A percentile compares a stretch with the other conserved stretches of the same genome.
Conservation (phyloP, 1,140 invertebrate species). For the Pogonus chalceus region DNA sequence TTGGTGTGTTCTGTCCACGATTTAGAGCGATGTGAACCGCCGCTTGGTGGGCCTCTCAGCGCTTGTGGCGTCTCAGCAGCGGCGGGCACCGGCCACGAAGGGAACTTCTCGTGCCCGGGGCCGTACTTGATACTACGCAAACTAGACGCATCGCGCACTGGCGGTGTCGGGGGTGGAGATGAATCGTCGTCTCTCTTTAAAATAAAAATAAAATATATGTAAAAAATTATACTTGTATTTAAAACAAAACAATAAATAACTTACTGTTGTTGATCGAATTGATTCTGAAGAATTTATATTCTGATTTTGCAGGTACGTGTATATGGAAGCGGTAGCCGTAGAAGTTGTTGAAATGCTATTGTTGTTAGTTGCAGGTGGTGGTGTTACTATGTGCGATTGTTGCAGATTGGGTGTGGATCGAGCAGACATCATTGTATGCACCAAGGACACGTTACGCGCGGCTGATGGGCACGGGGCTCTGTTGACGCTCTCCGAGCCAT, state of each 20-base stretch:
- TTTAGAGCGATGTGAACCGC: slow-evolving; percentile 51
- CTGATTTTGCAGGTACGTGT: slow-evolving; percentile 32
- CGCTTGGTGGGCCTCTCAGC: slow-evolving; percentile 42
- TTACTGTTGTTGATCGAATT: too few relatives aligned
- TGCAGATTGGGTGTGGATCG: slow-evolving; percentile 38
- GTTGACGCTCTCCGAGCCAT: not conserved
- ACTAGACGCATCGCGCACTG: slow-evolving; percentile 58
- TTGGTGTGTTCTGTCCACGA: slow-evolving; percentile 67
- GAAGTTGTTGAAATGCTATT: slow-evolving; percentile 18
- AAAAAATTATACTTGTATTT: too few relatives aligned
- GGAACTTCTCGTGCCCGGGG: slow-evolving; percentile 70
- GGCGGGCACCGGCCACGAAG: slow-evolving; percentile 61
- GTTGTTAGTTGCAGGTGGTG: not conserved
- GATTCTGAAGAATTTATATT: too few relatives aligned
- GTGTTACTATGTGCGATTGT: too few relatives aligned
- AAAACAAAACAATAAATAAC: too few relatives aligned
- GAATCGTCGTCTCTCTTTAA: slow-evolving; percentile 23
- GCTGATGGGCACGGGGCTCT: not conserved
- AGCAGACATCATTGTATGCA: slow-evolving; percentile 31
- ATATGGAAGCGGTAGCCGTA: slow-evolving; percentile 25
- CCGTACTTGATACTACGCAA: slow-evolving; percentile 57
- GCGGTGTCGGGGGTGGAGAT: slow-evolving; percentile 46
- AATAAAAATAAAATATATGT: too few relatives aligned
- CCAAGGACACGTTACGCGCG: not conserved
- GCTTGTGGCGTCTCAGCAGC: slow-evolving; percentile 35